Base-by-base conservation (phyloP, 2,888 invertebrate species). In the Brachypterus glaber region DNA sequence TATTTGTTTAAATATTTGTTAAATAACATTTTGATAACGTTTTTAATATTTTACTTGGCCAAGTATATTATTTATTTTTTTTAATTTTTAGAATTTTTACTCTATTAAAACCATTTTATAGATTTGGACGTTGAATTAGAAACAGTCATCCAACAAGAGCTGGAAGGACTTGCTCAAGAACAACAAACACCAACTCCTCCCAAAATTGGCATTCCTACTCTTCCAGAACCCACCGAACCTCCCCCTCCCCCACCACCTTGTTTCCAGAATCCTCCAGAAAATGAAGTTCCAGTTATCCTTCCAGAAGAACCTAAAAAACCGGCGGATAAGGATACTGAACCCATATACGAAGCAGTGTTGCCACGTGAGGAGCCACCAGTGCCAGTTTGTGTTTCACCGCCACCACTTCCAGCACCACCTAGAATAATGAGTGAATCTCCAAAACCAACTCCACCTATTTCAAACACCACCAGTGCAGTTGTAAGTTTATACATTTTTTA, bases 281-380 rank as follows among this genome's bases (percentile, higher is more conserved):
- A 43, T 34, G 37, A 41, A 9, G 43, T 44, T 11, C 40, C 44
- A 13, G 44, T 41, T 21, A 34, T 37, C 25, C 56, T 54, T 25
- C 50, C 49, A 13, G 43, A 53, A 37, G 35, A 45, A 30, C 32
- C 49, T 43, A 40, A 41, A 32, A 45, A 43, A 30, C 43, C 30
- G 37, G 41, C 53, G 47, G 41, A 57, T 49, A 47, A 48, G 32
- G 44, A 49, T 40, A 74, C 75, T 41, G 82, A 85, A 62, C 89
- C 88, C 0, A 90, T 90, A 48, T 90, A 90, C 60, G 89, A 90
- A 59, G 79, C 87, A 0, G 84, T 89, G 4, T 71, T 85, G 46
- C 85, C 85, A 1, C 69, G 84, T 4, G 79, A 76, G 29, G 77
- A 76, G 21, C 39, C 43, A 14, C 39, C 43, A 4, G 56, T 53